Evolutionary conservation across 2,888 invertebrate species (phyloP).

Genomic region (Margaritifera margaritifera): DNA sequence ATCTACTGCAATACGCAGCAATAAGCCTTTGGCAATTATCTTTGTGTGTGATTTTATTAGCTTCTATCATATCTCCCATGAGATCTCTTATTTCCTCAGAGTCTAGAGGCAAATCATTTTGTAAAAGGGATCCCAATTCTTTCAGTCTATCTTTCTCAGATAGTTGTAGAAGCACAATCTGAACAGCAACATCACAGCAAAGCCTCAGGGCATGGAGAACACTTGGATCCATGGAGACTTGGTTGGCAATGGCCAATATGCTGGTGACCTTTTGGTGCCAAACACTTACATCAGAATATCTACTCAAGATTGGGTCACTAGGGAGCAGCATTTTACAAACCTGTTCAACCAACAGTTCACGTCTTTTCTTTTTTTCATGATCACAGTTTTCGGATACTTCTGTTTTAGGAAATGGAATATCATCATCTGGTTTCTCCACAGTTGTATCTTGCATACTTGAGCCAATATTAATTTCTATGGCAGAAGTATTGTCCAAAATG

Average conservation of each 20-base stretch:
- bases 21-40: conserved; percentile 10
- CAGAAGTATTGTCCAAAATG: neutral
- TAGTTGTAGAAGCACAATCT: conserved; percentile 3
- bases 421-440: neutral
- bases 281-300: neutral
- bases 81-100: too few species aligned
- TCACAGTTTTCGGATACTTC: conserved; percentile 1
- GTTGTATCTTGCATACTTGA: neutral
- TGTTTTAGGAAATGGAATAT: conserved; percentile 9
- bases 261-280: conserved; percentile 9
- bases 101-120: too few species aligned
- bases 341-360: conserved; percentile 8
- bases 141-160: neutral
- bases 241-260: conserved; percentile 3
- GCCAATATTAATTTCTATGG: too few species aligned
- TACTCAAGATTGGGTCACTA: neutral
- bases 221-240: conserved; percentile 7
- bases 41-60: too few species aligned
- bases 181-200: conserved; percentile 11
- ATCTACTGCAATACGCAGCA: conserved; percentile 18
- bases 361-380: neutral
- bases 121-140: neutral
- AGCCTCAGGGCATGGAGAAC: conserved; percentile 9
- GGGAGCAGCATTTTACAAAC: conserved; percentile 17
- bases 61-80: too few species aligned